These are phyloP conservation scores for Excalfactoria chinensis DNA, from an alignment of 2,113 vertebrate genomes.

Conservation along the genomic window DNA sequence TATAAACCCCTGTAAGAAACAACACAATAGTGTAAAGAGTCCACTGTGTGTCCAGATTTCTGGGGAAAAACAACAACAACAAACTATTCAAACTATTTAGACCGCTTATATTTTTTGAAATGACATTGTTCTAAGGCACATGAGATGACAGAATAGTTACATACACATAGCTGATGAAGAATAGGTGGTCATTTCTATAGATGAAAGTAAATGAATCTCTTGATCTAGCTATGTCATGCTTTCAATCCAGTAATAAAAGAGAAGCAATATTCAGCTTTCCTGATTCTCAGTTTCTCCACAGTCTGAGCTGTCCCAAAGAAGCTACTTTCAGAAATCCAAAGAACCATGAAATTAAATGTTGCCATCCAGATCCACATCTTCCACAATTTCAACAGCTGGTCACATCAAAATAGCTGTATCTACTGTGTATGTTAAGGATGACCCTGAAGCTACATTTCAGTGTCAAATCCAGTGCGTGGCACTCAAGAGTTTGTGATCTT, in stretches of 20 bases:
- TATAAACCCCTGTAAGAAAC: slow-evolving; percentile 63
- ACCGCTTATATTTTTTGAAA: background rate
- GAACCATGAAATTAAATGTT: background rate
- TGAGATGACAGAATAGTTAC: background rate
- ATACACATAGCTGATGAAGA: background rate
- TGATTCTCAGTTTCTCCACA: background rate
- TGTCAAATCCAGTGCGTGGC: background rate
- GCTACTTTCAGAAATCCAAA: background rate
- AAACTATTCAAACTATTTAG: background rate
- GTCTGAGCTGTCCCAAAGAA: background rate
- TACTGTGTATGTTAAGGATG: background rate
- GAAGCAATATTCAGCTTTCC: background rate
- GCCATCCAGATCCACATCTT: background rate
- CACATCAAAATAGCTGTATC: background rate
- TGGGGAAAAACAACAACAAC: too few relatives aligned
- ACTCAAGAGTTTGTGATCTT: background rate
- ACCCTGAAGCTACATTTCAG: background rate
- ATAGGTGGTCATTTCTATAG: background rate
- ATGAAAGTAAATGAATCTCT: background rate
- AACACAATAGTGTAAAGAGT: background rate
- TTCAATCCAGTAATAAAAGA: background rate
- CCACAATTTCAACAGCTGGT: background rate
- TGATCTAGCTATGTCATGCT: background rate
- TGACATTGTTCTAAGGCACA: background rate
- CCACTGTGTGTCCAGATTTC: background rate